These are phyloP conservation scores for Platyscapa corneri DNA, from an alignment of 1,140 invertebrate genomes.

Conservation along the genomic window DNA sequence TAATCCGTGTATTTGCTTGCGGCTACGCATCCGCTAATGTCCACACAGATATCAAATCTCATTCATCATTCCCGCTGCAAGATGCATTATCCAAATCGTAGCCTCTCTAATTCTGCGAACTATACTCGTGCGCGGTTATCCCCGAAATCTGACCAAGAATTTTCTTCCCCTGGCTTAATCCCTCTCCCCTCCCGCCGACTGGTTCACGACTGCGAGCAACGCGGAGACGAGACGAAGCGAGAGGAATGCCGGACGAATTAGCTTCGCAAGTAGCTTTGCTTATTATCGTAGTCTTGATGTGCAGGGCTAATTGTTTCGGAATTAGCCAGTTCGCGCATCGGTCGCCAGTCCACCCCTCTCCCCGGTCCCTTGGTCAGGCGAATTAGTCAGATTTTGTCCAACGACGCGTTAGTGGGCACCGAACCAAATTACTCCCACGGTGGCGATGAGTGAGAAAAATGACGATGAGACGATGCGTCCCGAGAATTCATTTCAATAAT, in stretches of 20 bases:
- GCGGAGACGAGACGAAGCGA: no score
- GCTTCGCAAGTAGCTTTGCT: conserved; percentile 15
- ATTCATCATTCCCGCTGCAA: not conserved
- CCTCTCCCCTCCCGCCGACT: no score
- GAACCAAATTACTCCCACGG: not conserved
- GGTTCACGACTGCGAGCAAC: no score
- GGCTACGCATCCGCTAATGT: not conserved
- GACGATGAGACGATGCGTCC: not conserved
- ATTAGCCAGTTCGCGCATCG: not conserved
- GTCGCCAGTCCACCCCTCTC: no score
- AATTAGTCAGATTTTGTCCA: not conserved
- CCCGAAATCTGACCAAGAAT: conserved; percentile 15
- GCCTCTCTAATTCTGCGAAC: not conserved
- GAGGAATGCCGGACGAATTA: conserved; percentile 3
- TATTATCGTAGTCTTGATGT: not conserved
- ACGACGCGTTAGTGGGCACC: not conserved
- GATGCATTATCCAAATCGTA: conserved; percentile 19
- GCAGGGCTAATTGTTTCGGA: not conserved
- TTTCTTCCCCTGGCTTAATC: not conserved
- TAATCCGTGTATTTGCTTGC: not conserved
- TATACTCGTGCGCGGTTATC: not conserved
- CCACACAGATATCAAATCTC: conserved; percentile 1
- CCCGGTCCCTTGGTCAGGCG: not conserved
- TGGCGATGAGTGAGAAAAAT: conserved; percentile 18
- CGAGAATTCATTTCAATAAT: conserved; percentile 28